Percentiles rank a stretch among this genome's conserved stretches.
phyloP scores from a whole-genome alignment of 2,888 invertebrate species.

The Rambutsinella grinnellia region DNA sequence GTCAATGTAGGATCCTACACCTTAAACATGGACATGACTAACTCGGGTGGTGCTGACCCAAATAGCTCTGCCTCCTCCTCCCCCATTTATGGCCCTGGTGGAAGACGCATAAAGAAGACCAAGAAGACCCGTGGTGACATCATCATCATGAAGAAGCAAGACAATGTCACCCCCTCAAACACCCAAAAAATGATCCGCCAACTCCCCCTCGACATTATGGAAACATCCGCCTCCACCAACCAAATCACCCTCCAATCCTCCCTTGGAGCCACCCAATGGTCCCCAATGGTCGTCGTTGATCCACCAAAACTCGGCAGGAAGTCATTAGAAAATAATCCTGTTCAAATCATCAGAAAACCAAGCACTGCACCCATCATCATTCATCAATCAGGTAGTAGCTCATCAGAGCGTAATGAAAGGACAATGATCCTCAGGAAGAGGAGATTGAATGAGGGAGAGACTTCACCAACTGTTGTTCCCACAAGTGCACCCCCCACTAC shows the following conservation, averaged over 20 bases:
- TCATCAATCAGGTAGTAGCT: neutral
- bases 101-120: conserved; percentile 19
- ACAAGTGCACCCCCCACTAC: neutral
- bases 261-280: conserved; percentile 24
- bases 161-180: neutral
- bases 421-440: conserved; percentile 22
- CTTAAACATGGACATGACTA: conserved; percentile 9
- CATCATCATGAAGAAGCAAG: conserved; percentile 24
- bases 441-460: conserved; percentile 7
- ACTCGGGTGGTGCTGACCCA: neutral
- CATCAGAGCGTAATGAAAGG: conserved; percentile 4
- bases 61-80: neutral
- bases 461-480: conserved; percentile 18
- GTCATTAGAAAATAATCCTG: conserved; percentile 7
- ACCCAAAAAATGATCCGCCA: neutral
- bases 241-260: conserved; percentile 15
- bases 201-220: conserved; percentile 12
- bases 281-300: conserved; percentile 16
- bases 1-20: conserved; percentile 23
- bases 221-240: conserved; percentile 25
- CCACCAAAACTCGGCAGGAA: conserved; percentile 7
- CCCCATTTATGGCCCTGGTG: conserved; percentile 18
- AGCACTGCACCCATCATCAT: neutral
- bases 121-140: conserved; percentile 7
- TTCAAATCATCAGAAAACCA: neutral